Base-by-base conservation (phyloP, 2,888 invertebrate genomes). In the Agrilus mali region DNA sequence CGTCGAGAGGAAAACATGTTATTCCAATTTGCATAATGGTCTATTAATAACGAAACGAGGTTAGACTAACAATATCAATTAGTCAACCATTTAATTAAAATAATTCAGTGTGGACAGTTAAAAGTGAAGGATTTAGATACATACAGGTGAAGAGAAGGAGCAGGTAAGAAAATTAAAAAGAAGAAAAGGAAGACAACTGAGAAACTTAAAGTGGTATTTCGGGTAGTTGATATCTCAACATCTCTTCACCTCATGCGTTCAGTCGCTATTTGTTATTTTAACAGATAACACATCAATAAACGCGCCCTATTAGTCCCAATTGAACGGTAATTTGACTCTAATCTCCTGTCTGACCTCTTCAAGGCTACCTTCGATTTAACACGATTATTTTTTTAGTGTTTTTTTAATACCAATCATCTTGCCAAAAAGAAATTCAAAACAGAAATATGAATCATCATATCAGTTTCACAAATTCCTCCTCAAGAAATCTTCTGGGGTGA, bases 261-360 rank as follows among this genome's bases (percentile, higher is more conserved):
- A 56, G 56, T 57, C 60, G 60, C 64, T 63, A 65, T 65, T 64
- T 66, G 65, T 66, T 64, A 63, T 60, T 61, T 62, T 56, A 58
- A 53, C 57, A 57, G 61, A 60, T 60, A 59, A 53, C 51, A 53
- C 56, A 57, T 60, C 61, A 58, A 61, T 61, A 60, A 60, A 60
- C 58, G 58, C 54, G 57, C 56, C 56, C 64, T 64, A 63, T 64
- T 65, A 64, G 64, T 58, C 56, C 58, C 60, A 60, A 63, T 61
- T 60, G 61, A 61, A 60, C 55, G 60, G 61, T 64, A 64, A 64
- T 61, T 61, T 59, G 60, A 60, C 57, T 56, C 55, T 55, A 10
- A 27, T 27, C 27, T 27, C 10, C 2, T 10, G 27, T 27, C 27
- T 27, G 27, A 27, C 27, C 27, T 27, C 27, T 27, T 27, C 27